Base-by-base conservation (phyloP, 2,113 vertebrate genomes). In the Strix uralensis region DNA sequence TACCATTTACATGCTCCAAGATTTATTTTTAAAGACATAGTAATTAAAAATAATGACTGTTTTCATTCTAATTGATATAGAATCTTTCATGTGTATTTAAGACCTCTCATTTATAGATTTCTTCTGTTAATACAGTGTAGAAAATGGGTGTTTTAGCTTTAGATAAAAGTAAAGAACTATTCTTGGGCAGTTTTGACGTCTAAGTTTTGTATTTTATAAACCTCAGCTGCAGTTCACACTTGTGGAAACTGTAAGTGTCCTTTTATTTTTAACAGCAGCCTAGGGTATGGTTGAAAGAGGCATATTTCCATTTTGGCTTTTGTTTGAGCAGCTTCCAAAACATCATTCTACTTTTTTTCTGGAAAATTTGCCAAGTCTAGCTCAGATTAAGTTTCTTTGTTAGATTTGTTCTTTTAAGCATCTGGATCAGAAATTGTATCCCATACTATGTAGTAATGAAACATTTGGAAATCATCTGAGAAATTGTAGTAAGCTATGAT, bases 401-500 rank as follows among this genome's bases (percentile, higher is more conserved):
- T 97, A 97, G 96, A 97, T 96, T 92, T 98, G 95, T 96, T 98
- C 97, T 95, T 97, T 97, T 97, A 96, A 97, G 97, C 98, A 98
- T 98, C 97, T 98, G 98, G 98, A 97, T 97, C 97, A 98, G 98
- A 98, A 98, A 98, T 97, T 29, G 89, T 98, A 98, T 97, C 96
- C 97, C 81, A 12, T 92, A 46, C 96, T 92, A 27, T 88, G 84
- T 61, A 96, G 97, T 96, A 95, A 96, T 97, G 97, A 96, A 98
- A 98, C 98, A 98, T 98, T 98, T 98, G 98, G 98, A 98, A 98
- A 96, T 96, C 97, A 98, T 98, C 98, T 98, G 97, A 97, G 96
- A 97, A 96, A 95, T 94, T 22, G 2, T 88, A 97, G 96, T 96
- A 92, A 94, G 95, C 91, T 88, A 88, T 88, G 86, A 94, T 92